phyloP scores from a whole-genome alignment of 1,140 invertebrate genomes.

The Pectinophora gossypiella region DNA sequence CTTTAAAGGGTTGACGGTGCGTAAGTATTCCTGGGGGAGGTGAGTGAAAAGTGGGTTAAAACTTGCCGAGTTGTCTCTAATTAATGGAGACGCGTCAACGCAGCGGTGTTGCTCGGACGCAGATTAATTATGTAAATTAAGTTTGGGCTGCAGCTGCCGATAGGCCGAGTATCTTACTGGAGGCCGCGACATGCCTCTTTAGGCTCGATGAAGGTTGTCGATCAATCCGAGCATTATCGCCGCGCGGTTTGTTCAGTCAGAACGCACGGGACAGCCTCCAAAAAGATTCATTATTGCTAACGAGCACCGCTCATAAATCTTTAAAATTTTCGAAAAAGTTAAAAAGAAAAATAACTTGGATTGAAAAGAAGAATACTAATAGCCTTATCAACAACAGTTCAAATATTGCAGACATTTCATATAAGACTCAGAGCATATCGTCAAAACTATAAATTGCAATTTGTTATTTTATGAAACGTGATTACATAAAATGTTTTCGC shows the following conservation, averaged over 20 bases:
- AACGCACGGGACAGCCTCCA: not conserved
- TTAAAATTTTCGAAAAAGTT: no score
- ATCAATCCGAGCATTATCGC: not conserved
- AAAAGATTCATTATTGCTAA: not conserved
- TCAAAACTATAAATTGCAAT: no score
- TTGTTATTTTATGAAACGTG: no score
- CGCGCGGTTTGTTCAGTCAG: not conserved
- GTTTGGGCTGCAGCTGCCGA: slow-evolving; percentile 34
- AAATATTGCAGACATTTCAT: no score
- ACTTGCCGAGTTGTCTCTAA: slow-evolving; percentile 24
- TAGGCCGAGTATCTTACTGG: slow-evolving; percentile 10
- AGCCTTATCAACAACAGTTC: no score
- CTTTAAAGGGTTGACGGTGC: not conserved
- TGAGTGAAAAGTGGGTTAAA: slow-evolving; percentile 8
- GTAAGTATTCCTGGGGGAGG: slow-evolving; percentile 6
- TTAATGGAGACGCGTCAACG: slow-evolving; percentile 32
- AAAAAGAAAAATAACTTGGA: no score
- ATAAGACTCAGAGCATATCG: no score
- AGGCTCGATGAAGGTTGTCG: not conserved
- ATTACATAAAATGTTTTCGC: no score
- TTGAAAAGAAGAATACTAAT: no score
- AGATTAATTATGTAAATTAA: slow-evolving; percentile 54
- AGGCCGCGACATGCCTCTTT: not conserved
- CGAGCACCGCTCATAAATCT: no score
- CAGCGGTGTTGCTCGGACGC: slow-evolving; percentile 24